Evolutionary conservation across 2,888 invertebrate genomes (phyloP).

Genomic region (Papilio protenor): DNA sequence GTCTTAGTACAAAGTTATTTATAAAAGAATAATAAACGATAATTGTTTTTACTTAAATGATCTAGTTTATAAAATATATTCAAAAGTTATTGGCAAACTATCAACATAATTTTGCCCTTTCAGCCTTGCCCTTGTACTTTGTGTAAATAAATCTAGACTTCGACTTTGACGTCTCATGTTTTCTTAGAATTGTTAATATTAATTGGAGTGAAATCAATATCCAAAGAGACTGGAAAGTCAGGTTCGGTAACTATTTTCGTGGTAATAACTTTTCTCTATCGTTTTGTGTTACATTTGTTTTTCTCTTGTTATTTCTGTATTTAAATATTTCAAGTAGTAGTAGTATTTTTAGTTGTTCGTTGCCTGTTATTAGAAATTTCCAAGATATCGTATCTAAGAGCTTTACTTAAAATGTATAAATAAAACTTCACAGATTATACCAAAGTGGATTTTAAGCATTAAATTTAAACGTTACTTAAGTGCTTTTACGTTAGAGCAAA

Average conservation of each 20-base stretch:
- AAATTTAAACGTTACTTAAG: slow-evolving; percentile 5
- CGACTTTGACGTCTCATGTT: neutral
- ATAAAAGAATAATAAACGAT: neutral
- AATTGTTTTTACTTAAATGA: too few species aligned
- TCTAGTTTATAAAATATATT: too few species aligned
- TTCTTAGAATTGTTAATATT: neutral
- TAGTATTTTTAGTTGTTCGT: neutral
- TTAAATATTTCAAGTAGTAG: neutral
- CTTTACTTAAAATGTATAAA: neutral
- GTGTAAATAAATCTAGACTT: neutral
- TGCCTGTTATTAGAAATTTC: too few species aligned
- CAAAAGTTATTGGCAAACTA: neutral
- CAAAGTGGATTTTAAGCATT: slow-evolving; percentile 5
- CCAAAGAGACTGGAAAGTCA: neutral
- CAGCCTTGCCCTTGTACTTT: neutral
- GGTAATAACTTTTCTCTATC: neutral
- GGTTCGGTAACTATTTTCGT: neutral
- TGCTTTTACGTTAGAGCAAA: slow-evolving; percentile 20
- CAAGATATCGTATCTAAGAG: neutral
- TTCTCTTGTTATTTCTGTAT: too few species aligned
- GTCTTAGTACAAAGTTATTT: neutral
- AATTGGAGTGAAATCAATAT: neutral
- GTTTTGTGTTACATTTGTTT: neutral
- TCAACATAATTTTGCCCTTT: neutral
- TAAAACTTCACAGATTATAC: slow-evolving; percentile 9